Conservation (phyloP, 2,888 invertebrate species). For the Emmelina monodactyla region DNA sequence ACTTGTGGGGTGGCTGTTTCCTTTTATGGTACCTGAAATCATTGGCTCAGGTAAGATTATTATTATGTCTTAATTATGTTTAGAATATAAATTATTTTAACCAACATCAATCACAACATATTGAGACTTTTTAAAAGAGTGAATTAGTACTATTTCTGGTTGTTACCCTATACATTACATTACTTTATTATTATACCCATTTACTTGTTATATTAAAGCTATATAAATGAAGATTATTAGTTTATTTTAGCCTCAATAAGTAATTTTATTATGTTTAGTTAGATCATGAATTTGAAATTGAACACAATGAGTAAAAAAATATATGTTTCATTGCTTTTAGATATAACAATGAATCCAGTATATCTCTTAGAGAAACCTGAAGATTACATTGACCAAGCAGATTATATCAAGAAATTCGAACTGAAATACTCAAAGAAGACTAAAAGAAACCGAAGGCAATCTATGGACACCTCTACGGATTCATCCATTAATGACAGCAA, state of each 20-base stretch:
- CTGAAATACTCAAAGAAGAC: slow-evolving; percentile 19
- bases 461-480: too few species aligned
- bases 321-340: slow-evolving; percentile 21
- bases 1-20: slow-evolving; percentile 90
- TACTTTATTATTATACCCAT: too few species aligned
- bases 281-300: too few species aligned
- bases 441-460: too few species aligned
- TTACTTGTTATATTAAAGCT: too few species aligned
- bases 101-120: too few species aligned
- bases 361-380: slow-evolving; percentile 50
- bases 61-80: not conserved
- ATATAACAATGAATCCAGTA: slow-evolving; percentile 39
- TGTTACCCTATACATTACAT: too few species aligned
- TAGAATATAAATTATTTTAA: not conserved
- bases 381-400: slow-evolving; percentile 53
- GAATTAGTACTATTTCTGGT: too few species aligned
- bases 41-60: slow-evolving; percentile 48
- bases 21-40: slow-evolving; percentile 87
- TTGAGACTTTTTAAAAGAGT: not conserved
- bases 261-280: slow-evolving; percentile 3
- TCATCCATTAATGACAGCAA: too few species aligned
- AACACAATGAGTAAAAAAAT: too few species aligned
- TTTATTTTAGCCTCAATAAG: too few species aligned
- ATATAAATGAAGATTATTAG: too few species aligned
- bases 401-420: slow-evolving; percentile 61